Conservation (phyloP, 23 tunicate species). For the Halocynthia roretzi region DNA sequence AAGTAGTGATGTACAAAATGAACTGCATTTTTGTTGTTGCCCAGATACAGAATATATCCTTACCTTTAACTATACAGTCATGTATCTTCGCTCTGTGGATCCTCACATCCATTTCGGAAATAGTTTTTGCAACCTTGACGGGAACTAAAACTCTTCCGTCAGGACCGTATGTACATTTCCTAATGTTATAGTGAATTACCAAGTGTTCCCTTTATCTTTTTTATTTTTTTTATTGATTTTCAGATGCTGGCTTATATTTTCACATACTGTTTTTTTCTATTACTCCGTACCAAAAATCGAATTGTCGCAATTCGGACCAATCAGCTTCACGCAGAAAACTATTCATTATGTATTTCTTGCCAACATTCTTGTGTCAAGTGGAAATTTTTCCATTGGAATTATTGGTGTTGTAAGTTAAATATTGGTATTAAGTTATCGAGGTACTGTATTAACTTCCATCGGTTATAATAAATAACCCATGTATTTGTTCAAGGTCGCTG, state of each 20-base stretch:
- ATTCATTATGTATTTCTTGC: neutral
- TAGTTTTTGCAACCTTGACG: neutral
- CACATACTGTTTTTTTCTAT: neutral
- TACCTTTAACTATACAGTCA: neutral
- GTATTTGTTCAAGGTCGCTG: neutral
- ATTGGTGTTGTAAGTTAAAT: neutral
- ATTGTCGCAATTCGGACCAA: neutral
- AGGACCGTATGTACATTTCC: neutral
- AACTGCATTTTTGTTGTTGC: too few species aligned
- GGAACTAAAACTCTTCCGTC: neutral
- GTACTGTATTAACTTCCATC: neutral
- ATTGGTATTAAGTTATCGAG: neutral
- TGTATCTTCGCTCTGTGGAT: neutral
- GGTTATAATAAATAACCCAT: neutral
- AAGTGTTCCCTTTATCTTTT: neutral
- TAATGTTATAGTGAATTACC: neutral
- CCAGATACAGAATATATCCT: too few species aligned
- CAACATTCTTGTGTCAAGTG: neutral
- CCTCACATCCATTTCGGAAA: neutral
- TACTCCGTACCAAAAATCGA: neutral
- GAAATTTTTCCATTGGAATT: neutral
- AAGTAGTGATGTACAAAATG: neutral
- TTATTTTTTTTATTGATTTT: neutral
- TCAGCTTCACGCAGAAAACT: neutral
- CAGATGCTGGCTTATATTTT: constrained; percentile 3